These are phyloP conservation scores for Blastobasis adustella DNA, from an alignment of 2,888 invertebrate species.

Conservation along the genomic window DNA sequence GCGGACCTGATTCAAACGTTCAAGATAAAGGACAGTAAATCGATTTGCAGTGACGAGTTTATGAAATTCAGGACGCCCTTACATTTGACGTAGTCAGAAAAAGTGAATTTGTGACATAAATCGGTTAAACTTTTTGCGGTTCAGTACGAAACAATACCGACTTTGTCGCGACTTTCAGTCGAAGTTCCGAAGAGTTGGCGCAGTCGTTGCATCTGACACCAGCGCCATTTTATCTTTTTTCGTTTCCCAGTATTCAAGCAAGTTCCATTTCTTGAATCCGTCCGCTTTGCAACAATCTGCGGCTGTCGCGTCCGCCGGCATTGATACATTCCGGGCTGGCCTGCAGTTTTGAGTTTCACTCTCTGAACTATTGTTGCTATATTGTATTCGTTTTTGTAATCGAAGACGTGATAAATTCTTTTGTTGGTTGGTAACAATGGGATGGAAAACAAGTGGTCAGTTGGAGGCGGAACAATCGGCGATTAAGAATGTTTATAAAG, in stretches of 20 bases:
- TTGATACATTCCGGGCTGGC: conserved; percentile 45
- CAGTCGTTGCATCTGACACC: conserved; percentile 66
- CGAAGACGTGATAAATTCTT: conserved; percentile 28
- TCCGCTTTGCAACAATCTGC: conserved; percentile 31
- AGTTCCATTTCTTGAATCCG: conserved; percentile 44
- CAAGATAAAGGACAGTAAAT: too few relatives aligned
- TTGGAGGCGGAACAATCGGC: conserved; percentile 59
- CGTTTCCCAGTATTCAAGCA: conserved; percentile 52
- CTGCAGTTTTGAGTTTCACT: conserved; percentile 31
- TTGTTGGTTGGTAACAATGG: conserved; percentile 47
- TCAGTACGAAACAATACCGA: conserved; percentile 4
- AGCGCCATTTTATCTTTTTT: conserved; percentile 48
- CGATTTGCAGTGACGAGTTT: too few relatives aligned
- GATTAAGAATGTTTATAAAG: conserved; percentile 67
- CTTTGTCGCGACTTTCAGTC: conserved; percentile 4
- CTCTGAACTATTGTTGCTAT: conserved; percentile 39
- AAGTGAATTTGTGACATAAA: too few relatives aligned
- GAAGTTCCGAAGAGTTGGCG: conserved; percentile 53
- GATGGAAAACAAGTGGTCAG: conserved; percentile 42
- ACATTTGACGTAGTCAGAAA: too few relatives aligned
- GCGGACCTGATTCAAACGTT: too few relatives aligned
- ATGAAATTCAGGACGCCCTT: too few relatives aligned
- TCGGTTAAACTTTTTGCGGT: too few relatives aligned
- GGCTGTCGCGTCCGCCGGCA: conserved; percentile 33
- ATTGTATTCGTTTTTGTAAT: conserved; percentile 25